These are phyloP conservation scores for Aethes cnicana DNA, from an alignment of 2,888 invertebrate genomes.

Conservation along the genomic window DNA sequence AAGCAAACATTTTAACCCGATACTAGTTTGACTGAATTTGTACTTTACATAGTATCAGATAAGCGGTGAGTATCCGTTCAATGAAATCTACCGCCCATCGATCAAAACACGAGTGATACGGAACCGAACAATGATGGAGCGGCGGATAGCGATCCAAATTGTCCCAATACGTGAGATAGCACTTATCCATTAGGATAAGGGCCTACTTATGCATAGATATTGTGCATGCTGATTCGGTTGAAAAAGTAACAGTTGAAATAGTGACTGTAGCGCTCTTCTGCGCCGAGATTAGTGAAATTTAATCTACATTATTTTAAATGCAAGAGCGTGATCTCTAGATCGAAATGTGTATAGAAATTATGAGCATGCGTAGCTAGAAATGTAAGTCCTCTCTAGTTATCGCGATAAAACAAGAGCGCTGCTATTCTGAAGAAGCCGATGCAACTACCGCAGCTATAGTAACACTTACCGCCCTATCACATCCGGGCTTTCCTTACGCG, in stretches of 20 bases:
- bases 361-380: constrained; percentile 23
- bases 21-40: constrained; percentile 5
- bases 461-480: constrained; percentile 80
- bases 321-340: constrained; percentile 12
- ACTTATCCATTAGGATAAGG: constrained; percentile 1
- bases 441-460: constrained; percentile 64
- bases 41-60: constrained; percentile 56
- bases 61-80: constrained; percentile 59
- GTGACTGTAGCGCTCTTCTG: too few species aligned
- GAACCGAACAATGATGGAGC: constrained; percentile 28
- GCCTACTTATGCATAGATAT: too few species aligned
- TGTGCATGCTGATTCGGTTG: too few species aligned
- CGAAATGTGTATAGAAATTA: constrained; percentile 16
- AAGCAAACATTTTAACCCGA: background rate
- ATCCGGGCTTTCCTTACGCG: constrained; percentile 67
- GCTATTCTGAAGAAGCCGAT: constrained; percentile 67
- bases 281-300: too few species aligned
- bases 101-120: constrained; percentile 23
- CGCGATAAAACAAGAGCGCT: constrained; percentile 37
- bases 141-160: constrained; percentile 22
- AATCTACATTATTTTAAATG: constrained; percentile 4
- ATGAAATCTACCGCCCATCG: constrained; percentile 57
- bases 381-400: constrained; percentile 10
- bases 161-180: constrained; percentile 16
- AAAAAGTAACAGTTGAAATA: too few species aligned